Conservation (phyloP, 37 sponge, comb jelly and placozoan genomes). For the Aplysina aerophoba region DNA sequence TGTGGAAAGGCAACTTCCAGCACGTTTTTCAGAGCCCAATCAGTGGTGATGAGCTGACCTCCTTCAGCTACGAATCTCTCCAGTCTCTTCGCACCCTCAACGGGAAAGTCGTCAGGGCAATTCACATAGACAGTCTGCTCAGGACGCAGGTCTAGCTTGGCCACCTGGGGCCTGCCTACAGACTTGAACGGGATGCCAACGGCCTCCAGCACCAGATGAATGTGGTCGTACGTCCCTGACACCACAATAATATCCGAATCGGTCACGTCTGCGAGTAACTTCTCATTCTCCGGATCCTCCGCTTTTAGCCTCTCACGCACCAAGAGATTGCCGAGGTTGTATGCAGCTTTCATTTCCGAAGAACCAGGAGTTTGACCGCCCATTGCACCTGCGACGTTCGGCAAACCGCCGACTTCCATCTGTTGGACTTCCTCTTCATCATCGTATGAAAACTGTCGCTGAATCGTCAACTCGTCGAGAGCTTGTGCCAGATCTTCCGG, state of each 20-base stretch:
- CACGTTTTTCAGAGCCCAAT: slow-evolving; percentile 81
- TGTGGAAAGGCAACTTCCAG: slow-evolving; percentile 74
- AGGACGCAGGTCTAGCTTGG: slow-evolving; percentile 61
- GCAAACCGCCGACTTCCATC: background rate
- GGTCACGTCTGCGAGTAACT: slow-evolving; percentile 60
- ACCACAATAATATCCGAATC: slow-evolving; percentile 75
- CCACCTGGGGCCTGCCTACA: slow-evolving; percentile 35
- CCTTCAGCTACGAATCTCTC: slow-evolving; percentile 66
- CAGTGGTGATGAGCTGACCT: slow-evolving; percentile 79
- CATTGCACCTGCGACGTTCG: no score
- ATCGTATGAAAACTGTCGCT: slow-evolving; percentile 23
- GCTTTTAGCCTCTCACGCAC: slow-evolving; percentile 60
- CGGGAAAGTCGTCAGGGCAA: slow-evolving; percentile 65
- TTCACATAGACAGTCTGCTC: slow-evolving; percentile 86
- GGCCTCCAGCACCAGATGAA: slow-evolving; percentile 74
- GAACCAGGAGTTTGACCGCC: slow-evolving; percentile 38
- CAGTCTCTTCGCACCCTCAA: slow-evolving; percentile 52
- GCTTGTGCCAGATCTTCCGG: slow-evolving; percentile 68
- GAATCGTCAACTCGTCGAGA: slow-evolving; percentile 20
- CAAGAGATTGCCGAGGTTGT: slow-evolving; percentile 55
- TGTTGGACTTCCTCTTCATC: background rate
- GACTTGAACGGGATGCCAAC: slow-evolving; percentile 57
- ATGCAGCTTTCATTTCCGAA: slow-evolving; percentile 70
- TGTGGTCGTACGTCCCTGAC: slow-evolving; percentile 79
- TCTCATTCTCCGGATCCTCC: slow-evolving; percentile 69